These are phyloP conservation scores for Synergus umbraculus DNA, from an alignment of 2,888 invertebrate species.

Conservation along the genomic window DNA sequence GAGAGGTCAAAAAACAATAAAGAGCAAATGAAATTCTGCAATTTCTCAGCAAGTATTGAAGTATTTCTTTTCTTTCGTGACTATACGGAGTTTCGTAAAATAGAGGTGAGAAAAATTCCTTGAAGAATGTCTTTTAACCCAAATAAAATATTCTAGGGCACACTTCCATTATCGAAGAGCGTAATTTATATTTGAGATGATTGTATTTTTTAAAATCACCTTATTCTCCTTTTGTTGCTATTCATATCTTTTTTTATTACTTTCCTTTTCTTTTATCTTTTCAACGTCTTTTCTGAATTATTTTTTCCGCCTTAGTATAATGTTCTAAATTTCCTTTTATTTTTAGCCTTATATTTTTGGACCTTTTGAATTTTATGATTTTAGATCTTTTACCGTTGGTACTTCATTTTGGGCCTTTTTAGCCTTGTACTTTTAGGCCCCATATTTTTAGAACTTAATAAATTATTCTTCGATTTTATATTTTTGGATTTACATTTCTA, in stretches of 20 bases:
- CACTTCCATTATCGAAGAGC: not conserved
- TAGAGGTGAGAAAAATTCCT: slow-evolving; percentile 4
- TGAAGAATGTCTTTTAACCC: not conserved
- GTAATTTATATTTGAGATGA: not conserved
- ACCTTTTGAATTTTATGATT: too few relatives aligned
- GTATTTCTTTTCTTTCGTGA: slow-evolving; percentile 12
- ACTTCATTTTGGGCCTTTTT: too few relatives aligned
- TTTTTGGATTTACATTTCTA: too few relatives aligned
- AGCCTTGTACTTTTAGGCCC: too few relatives aligned
- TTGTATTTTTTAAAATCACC: not conserved
- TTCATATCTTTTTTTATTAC: not conserved
- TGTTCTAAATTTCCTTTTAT: not conserved
- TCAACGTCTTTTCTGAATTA: not conserved
- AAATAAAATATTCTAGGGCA: not conserved
- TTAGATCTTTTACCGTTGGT: too few relatives aligned
- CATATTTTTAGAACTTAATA: too few relatives aligned
- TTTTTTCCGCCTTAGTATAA: not conserved
- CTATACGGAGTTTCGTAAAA: slow-evolving; percentile 12
- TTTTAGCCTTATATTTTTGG: not conserved
- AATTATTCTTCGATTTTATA: too few relatives aligned
- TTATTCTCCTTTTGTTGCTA: not conserved
- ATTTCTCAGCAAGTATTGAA: slow-evolving; percentile 3
- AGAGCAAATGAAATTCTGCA: not conserved
- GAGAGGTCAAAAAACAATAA: not conserved
- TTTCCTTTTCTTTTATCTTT: not conserved